phyloP scores from a whole-genome alignment of 2,797 vertebrate genomes.

The Catamblyrhynchus diadema region DNA sequence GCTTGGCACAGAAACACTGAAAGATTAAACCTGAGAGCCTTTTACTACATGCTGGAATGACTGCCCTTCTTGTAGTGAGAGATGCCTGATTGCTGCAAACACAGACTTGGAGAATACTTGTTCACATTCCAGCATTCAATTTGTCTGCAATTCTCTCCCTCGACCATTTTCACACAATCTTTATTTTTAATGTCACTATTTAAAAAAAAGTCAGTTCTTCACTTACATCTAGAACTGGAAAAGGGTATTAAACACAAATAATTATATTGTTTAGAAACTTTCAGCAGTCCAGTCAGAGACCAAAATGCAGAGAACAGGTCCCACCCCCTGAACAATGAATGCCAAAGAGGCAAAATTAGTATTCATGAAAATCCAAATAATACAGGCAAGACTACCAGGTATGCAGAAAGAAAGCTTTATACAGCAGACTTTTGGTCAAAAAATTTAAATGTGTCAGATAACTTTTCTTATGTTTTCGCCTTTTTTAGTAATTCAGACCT shows the following conservation, averaged over 20 bases:
- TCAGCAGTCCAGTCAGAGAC: not conserved
- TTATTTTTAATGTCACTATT: not conserved
- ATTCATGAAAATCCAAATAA: not conserved
- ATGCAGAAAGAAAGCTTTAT: not conserved
- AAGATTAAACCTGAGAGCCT: conserved; percentile 18
- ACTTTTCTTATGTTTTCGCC: not conserved
- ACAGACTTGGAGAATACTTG: not conserved
- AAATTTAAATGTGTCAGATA: not conserved
- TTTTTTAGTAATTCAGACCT: not conserved
- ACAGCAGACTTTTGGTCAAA: not conserved
- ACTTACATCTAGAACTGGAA: not conserved
- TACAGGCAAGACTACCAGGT: not conserved
- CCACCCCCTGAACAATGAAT: not conserved
- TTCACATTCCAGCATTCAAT: not conserved
- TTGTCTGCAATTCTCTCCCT: not conserved
- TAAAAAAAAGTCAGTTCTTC: not conserved
- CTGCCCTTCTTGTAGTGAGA: not conserved
- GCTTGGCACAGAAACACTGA: not conserved
- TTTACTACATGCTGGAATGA: not conserved
- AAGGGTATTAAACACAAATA: not conserved
- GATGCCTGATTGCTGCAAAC: not conserved
- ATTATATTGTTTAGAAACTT: not conserved
- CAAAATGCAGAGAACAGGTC: not conserved
- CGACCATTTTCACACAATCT: not conserved
- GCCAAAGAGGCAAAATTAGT: not conserved